These are phyloP conservation scores for Eunapius fragilis DNA, from an alignment of 37 sponge, comb jelly and placozoan genomes.

Conservation along the genomic window DNA sequence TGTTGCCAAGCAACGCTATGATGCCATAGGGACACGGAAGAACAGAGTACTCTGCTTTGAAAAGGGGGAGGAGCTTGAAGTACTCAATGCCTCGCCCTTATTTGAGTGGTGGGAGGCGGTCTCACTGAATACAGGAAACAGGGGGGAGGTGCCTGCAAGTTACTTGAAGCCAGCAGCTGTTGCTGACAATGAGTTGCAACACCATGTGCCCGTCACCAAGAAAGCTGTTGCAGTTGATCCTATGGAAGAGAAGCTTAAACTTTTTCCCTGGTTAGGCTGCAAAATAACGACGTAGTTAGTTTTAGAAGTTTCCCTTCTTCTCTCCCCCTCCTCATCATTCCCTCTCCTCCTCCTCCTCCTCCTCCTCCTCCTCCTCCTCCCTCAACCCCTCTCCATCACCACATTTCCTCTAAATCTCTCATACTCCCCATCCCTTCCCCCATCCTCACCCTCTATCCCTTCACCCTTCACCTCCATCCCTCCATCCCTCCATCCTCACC, in stretches of 20 bases:
- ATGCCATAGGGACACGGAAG: constrained; percentile 58
- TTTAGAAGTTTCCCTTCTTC: no score
- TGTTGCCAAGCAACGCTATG: constrained; percentile 43
- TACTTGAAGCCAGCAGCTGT: constrained; percentile 25
- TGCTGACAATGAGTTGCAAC: no score
- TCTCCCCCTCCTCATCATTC: no score
- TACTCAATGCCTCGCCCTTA: constrained; percentile 16
- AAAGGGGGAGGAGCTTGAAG: constrained; percentile 75
- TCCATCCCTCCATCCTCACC: no score
- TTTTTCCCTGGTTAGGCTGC: not conserved
- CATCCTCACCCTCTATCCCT: not conserved
- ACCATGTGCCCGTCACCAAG: no score
- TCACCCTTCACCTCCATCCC: not conserved
- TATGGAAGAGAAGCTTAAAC: not conserved
- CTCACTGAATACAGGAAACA: constrained; percentile 57
- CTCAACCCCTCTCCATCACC: not conserved
- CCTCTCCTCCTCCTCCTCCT: no score
- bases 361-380: no score
- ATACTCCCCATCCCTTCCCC: not conserved
- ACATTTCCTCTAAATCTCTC: not conserved
- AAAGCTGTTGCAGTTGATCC: not conserved
- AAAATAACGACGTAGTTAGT: no score
- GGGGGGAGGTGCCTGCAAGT: constrained; percentile 76
- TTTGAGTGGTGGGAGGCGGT: constrained; percentile 91
- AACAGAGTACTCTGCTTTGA: constrained; percentile 62